Evolutionary conservation across 2,113 vertebrate genomes (phyloP).

Genomic region (Acinonyx jubatus): DNA sequence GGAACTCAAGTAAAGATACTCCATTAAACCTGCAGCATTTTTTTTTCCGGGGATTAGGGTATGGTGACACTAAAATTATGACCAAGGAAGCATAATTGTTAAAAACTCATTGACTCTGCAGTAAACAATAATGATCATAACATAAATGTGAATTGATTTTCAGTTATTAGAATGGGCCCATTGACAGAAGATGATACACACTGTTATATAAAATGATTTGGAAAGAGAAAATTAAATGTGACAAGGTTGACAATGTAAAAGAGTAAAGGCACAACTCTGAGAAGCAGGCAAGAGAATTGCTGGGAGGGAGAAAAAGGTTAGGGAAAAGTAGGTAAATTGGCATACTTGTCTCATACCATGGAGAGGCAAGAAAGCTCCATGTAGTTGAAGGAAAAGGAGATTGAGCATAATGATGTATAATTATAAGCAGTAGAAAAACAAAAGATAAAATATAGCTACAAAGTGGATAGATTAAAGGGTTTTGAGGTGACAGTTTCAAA

Average conservation of each 20-base stretch:
- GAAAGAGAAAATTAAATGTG: neutral
- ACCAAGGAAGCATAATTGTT: neutral
- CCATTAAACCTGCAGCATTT: neutral
- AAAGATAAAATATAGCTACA: neutral
- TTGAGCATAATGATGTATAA: neutral
- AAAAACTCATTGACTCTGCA: neutral
- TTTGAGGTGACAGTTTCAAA: neutral
- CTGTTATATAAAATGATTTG: neutral
- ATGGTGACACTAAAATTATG: neutral
- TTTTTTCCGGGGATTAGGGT: neutral
- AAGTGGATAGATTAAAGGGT: neutral
- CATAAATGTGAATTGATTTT: neutral
- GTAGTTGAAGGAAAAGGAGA: neutral
- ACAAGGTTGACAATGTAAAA: neutral
- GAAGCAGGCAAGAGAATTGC: neutral
- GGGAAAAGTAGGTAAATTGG: neutral
- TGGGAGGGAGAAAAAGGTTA: neutral
- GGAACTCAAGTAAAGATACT: neutral
- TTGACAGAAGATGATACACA: neutral
- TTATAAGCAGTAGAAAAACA: neutral
- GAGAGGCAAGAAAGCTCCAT: neutral
- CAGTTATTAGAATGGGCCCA: neutral
- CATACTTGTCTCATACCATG: neutral
- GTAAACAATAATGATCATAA: neutral
- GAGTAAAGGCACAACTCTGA: neutral